Percentiles rank a stretch among this genome's conserved stretches.
These are phyloP conservation scores for Caloenas nicobarica DNA, from an alignment of 2,113 vertebrate genomes.

Conservation along the genomic window DNA sequence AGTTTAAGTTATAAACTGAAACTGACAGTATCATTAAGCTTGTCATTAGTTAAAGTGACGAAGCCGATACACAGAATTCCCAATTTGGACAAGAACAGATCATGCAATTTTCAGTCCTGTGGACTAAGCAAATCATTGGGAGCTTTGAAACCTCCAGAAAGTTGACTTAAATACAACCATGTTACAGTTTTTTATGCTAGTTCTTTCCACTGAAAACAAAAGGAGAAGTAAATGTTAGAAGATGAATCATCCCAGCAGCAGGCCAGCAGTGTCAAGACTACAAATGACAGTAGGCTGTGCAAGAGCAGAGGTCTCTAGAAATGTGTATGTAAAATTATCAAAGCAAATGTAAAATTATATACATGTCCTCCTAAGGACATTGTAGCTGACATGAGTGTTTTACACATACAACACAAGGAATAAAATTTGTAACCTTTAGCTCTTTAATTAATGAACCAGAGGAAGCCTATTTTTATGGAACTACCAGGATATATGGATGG, in stretches of 20 bases:
- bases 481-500: neutral
- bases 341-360: neutral
- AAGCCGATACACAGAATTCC: constrained; percentile 40
- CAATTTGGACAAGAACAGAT: constrained; percentile 33
- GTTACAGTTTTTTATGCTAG: neutral
- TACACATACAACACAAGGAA: neutral
- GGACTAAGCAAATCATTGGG: constrained; percentile 21
- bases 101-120: neutral
- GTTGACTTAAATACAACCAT: neutral
- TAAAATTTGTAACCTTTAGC: neutral
- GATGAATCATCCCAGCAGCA: neutral
- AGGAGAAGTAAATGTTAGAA: neutral
- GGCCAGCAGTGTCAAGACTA: neutral
- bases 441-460: neutral
- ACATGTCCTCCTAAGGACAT: neutral
- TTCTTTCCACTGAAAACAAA: neutral
- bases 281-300: neutral
- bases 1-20: constrained; percentile 63
- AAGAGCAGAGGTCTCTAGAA: neutral
- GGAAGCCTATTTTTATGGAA: neutral
- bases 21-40: constrained; percentile 39
- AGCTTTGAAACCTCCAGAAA: constrained; percentile 55
- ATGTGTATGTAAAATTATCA: neutral
- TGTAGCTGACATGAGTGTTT: neutral
- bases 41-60: constrained; percentile 28